Evolutionary conservation across 2,888 invertebrate genomes (phyloP), one percentile per base, ranked within the genome.

Genomic region (Spodoptera exigua): DNA sequence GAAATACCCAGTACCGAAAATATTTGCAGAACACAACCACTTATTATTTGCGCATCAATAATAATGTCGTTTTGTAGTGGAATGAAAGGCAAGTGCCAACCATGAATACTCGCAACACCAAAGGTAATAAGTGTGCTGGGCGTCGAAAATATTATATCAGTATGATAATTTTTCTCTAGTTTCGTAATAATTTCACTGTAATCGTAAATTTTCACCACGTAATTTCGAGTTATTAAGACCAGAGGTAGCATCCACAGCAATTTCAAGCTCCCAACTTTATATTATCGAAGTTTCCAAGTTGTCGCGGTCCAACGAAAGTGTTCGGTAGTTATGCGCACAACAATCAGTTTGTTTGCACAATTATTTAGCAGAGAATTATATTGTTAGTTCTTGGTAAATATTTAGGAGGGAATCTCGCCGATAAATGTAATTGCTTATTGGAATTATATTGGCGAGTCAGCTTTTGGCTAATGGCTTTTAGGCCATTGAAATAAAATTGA

Each of bases 251-350:
- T 21, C 51, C 61, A 58, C 49, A 54, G 76, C 80, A 80, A 81
- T 80, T 81, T 73, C 78, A 49, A 52, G 49, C 72, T 66, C 76
- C 76, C 69, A 88, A 88, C 84, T 89, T 87, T 86, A 83, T 84
- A 85, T 85, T 83, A 85, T 82, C 79, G 80, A 72, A 85, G 88
- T 88, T 88, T 17, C 73, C 61, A 83, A 88, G 79, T 88, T 80
- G 83, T 78, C 74, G 81, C 62, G 81, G 82, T 80, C 59, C 58
- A 60, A 49, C 56, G 76, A 79, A 83, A 83, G 80, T 81, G 81
- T 84, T 78, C 74, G 61, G 62, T 69, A 68, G 66, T 70, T 70
- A 60, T 69, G 69, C 70, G 65, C 59, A 32, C 21, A 75, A 48
- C 66, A 73, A 72, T 63, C 40, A 55, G 55, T 56, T 70, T 63